Evolutionary conservation across 2,888 invertebrate species (phyloP).

Genomic region (Tinea trinotella): DNA sequence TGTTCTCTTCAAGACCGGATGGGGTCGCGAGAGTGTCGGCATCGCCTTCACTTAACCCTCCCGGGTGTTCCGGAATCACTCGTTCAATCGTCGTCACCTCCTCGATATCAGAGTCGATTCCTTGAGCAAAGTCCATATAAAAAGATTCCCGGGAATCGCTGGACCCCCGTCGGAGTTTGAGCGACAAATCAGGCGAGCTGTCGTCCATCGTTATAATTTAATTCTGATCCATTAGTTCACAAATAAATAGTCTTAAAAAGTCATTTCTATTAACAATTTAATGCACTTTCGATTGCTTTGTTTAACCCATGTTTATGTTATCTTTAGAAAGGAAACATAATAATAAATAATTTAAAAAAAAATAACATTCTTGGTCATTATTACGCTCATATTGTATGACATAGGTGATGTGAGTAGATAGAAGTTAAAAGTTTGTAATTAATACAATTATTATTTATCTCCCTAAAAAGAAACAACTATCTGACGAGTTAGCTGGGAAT

Average conservation of each 20-base stretch:
- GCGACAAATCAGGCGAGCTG: slow-evolving; percentile 89
- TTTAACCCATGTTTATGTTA: slow-evolving; percentile 1
- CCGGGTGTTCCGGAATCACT: slow-evolving; percentile 65
- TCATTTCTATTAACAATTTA: background rate
- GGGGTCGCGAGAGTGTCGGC: slow-evolving; percentile 64
- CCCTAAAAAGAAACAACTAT: too few relatives aligned
- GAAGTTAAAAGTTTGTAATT: too few relatives aligned
- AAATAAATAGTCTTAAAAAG: background rate
- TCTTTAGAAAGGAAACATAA: background rate
- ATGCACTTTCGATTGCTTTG: too few relatives aligned
- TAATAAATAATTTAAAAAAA: too few relatives aligned
- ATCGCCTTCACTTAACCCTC: slow-evolving; percentile 57
- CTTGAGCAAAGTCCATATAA: slow-evolving; percentile 93
- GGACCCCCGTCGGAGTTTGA: slow-evolving; percentile 86
- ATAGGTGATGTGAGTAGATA: too few relatives aligned
- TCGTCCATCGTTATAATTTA: slow-evolving; percentile 67
- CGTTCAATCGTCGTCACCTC: slow-evolving; percentile 82
- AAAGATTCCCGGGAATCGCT: slow-evolving; percentile 91
- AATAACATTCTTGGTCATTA: background rate
- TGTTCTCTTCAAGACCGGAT: slow-evolving; percentile 62
- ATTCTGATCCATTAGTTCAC: background rate
- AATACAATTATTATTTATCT: too few relatives aligned
- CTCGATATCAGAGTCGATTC: slow-evolving; percentile 91
- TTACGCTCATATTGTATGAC: too few relatives aligned
- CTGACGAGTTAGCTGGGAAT: too few relatives aligned